These are phyloP conservation scores for Chrysotoxum bicinctum DNA, from an alignment of 2,888 invertebrate genomes.

Conservation along the genomic window DNA sequence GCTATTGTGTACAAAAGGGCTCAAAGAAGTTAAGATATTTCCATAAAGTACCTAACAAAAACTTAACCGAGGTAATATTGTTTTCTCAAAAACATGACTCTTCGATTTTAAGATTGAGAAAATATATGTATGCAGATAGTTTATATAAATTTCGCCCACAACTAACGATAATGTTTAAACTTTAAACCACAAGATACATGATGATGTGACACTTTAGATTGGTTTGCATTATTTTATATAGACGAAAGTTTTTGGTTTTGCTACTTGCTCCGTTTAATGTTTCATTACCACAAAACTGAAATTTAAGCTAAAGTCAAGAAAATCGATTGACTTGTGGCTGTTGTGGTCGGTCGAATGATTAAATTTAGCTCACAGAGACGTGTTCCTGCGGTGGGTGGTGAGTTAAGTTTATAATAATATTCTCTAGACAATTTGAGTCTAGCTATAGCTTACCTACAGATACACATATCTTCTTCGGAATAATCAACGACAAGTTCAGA, in stretches of 20 bases:
- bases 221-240: slow-evolving; percentile 2
- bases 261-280: not conserved
- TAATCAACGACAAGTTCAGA: not conserved
- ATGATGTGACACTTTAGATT: slow-evolving; percentile 28
- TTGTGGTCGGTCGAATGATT: slow-evolving; percentile 56
- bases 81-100: too few relatives aligned
- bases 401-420: slow-evolving; percentile 10
- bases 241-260: slow-evolving; percentile 12
- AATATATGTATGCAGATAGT: not conserved
- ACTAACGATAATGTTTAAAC: not conserved
- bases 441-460: not conserved
- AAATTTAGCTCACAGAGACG: slow-evolving; percentile 37
- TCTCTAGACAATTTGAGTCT: slow-evolving; percentile 3
- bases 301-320: slow-evolving; percentile 40
- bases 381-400: slow-evolving; percentile 24
- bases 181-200: slow-evolving; percentile 43
- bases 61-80: too few relatives aligned
- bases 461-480: not conserved
- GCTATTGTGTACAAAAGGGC: too few relatives aligned
- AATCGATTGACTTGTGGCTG: slow-evolving; percentile 61
- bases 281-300: slow-evolving; percentile 33
- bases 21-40: too few relatives aligned
- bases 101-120: not conserved
- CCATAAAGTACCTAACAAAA: too few relatives aligned
- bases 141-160: not conserved